Conservation (phyloP, 2,888 invertebrate genomes). For the Pyrrhosoma nymphula region DNA sequence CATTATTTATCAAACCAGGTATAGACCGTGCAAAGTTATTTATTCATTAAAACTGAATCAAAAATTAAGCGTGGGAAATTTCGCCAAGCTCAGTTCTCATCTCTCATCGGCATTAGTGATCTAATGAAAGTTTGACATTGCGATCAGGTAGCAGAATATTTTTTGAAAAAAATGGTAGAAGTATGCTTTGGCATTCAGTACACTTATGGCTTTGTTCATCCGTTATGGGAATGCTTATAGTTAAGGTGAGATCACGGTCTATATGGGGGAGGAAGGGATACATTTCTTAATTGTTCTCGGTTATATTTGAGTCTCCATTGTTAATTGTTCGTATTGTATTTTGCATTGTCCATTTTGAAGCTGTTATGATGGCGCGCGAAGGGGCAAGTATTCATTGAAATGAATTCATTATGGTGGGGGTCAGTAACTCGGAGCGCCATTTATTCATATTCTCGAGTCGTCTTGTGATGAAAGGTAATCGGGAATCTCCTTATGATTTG, state of each 20-base stretch:
- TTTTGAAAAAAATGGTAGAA: background rate
- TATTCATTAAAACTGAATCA: too few species aligned
- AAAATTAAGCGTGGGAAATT: background rate
- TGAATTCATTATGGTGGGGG: background rate
- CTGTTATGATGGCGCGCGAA: background rate
- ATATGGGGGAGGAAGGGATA: background rate
- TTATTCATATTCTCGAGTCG: background rate
- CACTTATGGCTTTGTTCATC: background rate
- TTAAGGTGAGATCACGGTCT: background rate
- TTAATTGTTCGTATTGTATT: background rate
- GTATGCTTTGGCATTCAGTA: background rate
- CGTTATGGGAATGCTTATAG: background rate
- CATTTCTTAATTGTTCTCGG: slow-evolving; percentile 5
- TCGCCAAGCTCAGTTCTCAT: too few species aligned
- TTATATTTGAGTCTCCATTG: background rate
- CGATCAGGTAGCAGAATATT: background rate
- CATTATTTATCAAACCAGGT: background rate
- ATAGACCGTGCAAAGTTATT: too few species aligned
- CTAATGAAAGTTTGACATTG: background rate
- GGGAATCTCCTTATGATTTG: too few species aligned
- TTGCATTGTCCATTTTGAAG: background rate
- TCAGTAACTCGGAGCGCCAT: background rate
- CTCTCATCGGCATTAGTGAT: background rate
- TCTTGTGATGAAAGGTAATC: background rate
- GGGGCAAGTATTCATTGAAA: background rate